A percentile compares a stretch with the other conserved stretches of the same genome.
These are phyloP conservation scores for Gymnothorax reevesii DNA, from an alignment of 2,797 vertebrate species.

Conservation along the genomic window DNA sequence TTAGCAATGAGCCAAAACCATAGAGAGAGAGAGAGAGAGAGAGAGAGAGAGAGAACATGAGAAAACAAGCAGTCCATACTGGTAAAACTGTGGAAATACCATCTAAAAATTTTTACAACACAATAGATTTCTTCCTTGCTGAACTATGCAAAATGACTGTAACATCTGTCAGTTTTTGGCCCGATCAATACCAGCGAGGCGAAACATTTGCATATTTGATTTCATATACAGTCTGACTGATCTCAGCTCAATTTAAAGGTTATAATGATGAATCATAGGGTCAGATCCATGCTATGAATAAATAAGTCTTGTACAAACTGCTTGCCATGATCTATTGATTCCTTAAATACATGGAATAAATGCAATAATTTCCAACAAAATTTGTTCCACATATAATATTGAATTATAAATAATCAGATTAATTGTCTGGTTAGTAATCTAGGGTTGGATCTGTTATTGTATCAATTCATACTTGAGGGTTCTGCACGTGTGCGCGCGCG, in stretches of 20 bases:
- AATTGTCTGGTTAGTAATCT: neutral
- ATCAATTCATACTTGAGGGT: neutral
- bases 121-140: neutral
- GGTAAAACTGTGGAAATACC: neutral
- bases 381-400: no score
- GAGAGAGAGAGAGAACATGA: no score
- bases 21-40: neutral
- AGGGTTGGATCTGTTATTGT: neutral
- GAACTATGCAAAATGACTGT: neutral
- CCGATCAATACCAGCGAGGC: slow-evolving; percentile 49
- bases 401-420: no score
- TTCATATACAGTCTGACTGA: slow-evolving; percentile 49
- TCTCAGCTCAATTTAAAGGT: slow-evolving; percentile 53
- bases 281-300: slow-evolving; percentile 39
- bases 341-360: neutral
- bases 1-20: neutral
- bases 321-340: slow-evolving; percentile 51
- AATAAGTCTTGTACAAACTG: slow-evolving; percentile 36
- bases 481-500: neutral
- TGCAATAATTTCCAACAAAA: neutral
- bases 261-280: slow-evolving; percentile 56
- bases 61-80: neutral
- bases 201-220: slow-evolving; percentile 61
- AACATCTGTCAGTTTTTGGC: neutral
- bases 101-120: neutral